Evolutionary conservation across 2,888 invertebrate genomes (phyloP).

Genomic region (Andrena flavipes): DNA sequence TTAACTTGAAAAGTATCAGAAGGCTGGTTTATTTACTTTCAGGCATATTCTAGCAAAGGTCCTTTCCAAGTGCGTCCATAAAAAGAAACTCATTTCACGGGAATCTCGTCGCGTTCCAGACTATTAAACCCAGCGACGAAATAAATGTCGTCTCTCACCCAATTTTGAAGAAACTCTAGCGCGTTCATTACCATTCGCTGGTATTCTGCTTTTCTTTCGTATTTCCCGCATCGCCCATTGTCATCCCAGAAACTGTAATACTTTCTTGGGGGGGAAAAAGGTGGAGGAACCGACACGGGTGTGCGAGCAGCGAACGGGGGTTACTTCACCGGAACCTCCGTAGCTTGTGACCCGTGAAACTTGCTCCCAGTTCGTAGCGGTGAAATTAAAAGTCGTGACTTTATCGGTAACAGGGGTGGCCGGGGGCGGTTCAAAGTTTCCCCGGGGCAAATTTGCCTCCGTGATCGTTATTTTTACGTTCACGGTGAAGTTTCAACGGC

Average conservation of each 20-base stretch:
- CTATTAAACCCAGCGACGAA: background rate
- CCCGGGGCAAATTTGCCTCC: constrained; percentile 12
- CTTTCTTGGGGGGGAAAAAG: background rate
- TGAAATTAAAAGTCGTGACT: constrained; percentile 39
- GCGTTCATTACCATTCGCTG: background rate
- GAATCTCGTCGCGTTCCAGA: background rate
- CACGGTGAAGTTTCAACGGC: constrained; percentile 13
- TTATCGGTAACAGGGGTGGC: constrained; percentile 8
- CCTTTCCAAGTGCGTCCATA: background rate
- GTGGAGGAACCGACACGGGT: background rate
- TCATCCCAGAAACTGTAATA: constrained; percentile 2
- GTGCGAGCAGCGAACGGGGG: constrained; percentile 2
- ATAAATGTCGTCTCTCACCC: background rate
- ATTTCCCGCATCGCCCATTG: constrained; percentile 2
- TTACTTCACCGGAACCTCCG: constrained; percentile 9
- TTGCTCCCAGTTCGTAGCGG: constrained; percentile 17
- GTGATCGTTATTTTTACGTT: constrained; percentile 29
- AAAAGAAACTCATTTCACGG: background rate
- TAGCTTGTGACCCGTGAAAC: constrained; percentile 25
- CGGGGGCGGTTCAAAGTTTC: background rate
- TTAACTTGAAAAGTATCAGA: too few relatives aligned
- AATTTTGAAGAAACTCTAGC: background rate
- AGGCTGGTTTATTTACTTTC: background rate
- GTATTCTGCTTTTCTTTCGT: background rate
- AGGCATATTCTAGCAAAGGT: background rate